Evolutionary conservation across 2,888 invertebrate species (phyloP), one percentile per base, ranked within the genome.

Genomic region (Caenorhabditis sp.): DNA sequence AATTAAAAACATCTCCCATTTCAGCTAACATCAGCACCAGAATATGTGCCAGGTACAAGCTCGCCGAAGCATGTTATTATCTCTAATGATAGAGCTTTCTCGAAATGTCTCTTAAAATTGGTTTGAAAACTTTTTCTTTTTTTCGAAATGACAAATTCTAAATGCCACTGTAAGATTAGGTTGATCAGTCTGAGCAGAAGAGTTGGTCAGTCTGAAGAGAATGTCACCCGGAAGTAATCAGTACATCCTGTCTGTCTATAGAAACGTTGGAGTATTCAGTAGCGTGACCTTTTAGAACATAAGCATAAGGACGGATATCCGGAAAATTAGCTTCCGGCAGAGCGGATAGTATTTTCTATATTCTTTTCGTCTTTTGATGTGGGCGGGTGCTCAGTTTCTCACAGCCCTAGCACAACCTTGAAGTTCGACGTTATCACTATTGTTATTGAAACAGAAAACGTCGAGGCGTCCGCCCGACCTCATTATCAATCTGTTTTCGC

Each of bases 211-310:
- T 5, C 37, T 3, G 37, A 37, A 37, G 13, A 45, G 35, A 65
- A 55, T 55, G 46, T 56, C 48, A 56, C 46, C 8, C 65, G 66
- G 66, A 66, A 66, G 48, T 35, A 37, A 41, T 41, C 22, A 58
- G 30, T n/a, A 32, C 7, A 50, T 66, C 56, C 56, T 39, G 46
- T 46, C 20, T 35, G 13, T 7, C 9, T 56, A 35, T 30, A 15
- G 22, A 11, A 35, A 58, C 22, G 24, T 9, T 30, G 22, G 11
- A 53, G 15, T 35, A 52, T 35, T n/a, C 2, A 8, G 9, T 7
- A 30, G 11, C 11, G 39, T 50, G 48, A 48, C 48, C 41, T 50
- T 66, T 41, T 15, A 45, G n/a, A 37, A 37, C 41, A 22, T n/a
- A 24, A 24, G 15, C 32, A 6, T n/a, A 22, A 26, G 15, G 13